Base-by-base conservation (phyloP, 2,113 vertebrate genomes). In the Brienomyrus brachyistius region DNA sequence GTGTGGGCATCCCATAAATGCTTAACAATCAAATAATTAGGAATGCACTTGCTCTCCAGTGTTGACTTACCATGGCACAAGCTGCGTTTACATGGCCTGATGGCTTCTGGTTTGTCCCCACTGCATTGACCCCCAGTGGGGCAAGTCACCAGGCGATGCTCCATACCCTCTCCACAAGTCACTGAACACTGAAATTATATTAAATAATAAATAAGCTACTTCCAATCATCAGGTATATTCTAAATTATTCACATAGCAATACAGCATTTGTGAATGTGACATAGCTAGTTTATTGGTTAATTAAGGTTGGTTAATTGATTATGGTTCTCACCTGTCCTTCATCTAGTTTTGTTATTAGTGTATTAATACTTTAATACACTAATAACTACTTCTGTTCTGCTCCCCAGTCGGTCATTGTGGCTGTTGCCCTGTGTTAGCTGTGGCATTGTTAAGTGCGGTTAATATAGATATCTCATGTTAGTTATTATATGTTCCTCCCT, bases 91-190 rank as follows among this genome's bases (percentile, higher is more conserved):
- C 98, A 99, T 0, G 93, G 74, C 88, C 96, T 95, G 70, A 94
- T 90, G 0, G 94, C 91, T 21, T 97, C 96, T 0, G 98, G 98
- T 92, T 96, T 98, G 0, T 98, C 98, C 0, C 97, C 97, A 0
- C 92, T 92, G 1, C 98, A 99, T 0, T 94, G 96, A 89, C 98
- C 97, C 27, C 97, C 97, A 0, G 95, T 94, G 0, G 96, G 96
- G 90, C 98, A 99, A 0, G 95, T 95, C 43, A 99, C 95, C 92
- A 96, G 93, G 45, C 98, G 96, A 82, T 93, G 94, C 91, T 97
- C 96, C 0, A 95, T 96, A 11, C 98, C 98, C 90, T 99, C 98
- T 0, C 98, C 98, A 0, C 98, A 99, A 27, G 97, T 97, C 90
- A 98, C 97, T 0, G 98, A 99, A 87, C 98, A 99, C 98, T 99